Conservation (phyloP, 1,140 invertebrate species). For the Aphelinus atriplicis region DNA sequence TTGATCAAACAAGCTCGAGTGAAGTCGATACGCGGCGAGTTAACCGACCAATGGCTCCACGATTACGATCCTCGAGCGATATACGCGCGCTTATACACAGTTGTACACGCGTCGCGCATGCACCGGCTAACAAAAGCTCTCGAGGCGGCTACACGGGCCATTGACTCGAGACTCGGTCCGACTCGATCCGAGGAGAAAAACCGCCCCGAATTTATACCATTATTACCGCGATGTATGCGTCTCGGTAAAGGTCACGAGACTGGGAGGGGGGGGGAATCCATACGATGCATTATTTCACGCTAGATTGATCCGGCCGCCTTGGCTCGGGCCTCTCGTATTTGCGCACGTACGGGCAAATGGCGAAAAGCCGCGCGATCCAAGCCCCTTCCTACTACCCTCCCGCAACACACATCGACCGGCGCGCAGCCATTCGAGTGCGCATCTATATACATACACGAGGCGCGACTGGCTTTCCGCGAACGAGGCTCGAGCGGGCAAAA, state of each 20-base stretch:
- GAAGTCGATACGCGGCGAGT: slow-evolving; percentile 1
- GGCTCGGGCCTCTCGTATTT: too few relatives aligned
- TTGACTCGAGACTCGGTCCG: too few relatives aligned
- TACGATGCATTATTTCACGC: slow-evolving; percentile 24
- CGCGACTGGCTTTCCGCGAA: slow-evolving; percentile 12
- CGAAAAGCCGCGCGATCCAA: too few relatives aligned
- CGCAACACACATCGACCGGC: too few relatives aligned
- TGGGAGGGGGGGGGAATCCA: slow-evolving; percentile 2
- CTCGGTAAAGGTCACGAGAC: slow-evolving; percentile 12
- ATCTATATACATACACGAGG: neutral
- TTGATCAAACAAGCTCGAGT: neutral
- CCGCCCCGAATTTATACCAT: slow-evolving; percentile 27
- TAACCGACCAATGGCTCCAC: slow-evolving; percentile 13
- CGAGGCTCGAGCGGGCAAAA: slow-evolving; percentile 40
- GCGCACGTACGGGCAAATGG: too few relatives aligned
- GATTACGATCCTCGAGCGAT: neutral
- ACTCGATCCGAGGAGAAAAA: neutral
- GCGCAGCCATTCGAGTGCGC: neutral
- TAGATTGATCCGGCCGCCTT: slow-evolving; percentile 22
- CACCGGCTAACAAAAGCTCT: slow-evolving; percentile 4
- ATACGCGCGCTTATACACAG: neutral
- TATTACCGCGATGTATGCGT: slow-evolving; percentile 33
- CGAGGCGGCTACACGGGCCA: slow-evolving; percentile 2
- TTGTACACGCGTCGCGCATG: neutral
- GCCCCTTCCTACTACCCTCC: too few relatives aligned